These are phyloP conservation scores for Sitta europaea DNA, from an alignment of 2,113 vertebrate species.

Conservation along the genomic window DNA sequence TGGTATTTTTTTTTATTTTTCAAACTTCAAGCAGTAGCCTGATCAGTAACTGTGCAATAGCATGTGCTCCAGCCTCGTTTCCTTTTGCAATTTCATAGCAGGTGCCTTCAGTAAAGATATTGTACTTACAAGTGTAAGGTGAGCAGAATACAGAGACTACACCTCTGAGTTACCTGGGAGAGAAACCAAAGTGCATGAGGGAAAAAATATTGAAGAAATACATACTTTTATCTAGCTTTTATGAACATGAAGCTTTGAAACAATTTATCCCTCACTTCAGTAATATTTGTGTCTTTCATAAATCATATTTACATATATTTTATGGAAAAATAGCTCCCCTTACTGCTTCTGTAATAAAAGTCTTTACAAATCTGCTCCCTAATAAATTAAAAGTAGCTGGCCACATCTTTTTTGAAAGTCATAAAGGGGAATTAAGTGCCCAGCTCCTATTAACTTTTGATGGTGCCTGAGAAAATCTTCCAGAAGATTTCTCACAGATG, in stretches of 20 bases:
- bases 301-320: constrained; percentile 55
- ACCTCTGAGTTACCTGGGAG: background rate
- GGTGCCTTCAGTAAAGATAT: background rate
- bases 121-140: background rate
- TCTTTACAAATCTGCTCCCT: constrained; percentile 16
- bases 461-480: background rate
- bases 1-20: background rate
- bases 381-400: constrained; percentile 49
- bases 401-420: constrained; percentile 16
- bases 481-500: background rate
- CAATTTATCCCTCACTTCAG: constrained; percentile 28
- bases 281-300: constrained; percentile 44
- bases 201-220: constrained; percentile 12
- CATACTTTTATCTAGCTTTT: background rate
- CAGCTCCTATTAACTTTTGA: constrained; percentile 24
- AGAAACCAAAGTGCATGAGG: background rate
- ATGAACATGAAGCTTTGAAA: constrained; percentile 8
- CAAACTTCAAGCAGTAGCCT: background rate
- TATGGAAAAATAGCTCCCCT: constrained; percentile 43
- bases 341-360: constrained; percentile 34
- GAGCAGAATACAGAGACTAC: background rate
- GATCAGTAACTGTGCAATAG: background rate
- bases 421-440: constrained; percentile 38
- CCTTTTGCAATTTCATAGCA: background rate
- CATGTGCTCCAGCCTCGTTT: background rate